Evolutionary conservation across 1,140 invertebrate species (phyloP).

Genomic region (Pantala flavescens): DNA sequence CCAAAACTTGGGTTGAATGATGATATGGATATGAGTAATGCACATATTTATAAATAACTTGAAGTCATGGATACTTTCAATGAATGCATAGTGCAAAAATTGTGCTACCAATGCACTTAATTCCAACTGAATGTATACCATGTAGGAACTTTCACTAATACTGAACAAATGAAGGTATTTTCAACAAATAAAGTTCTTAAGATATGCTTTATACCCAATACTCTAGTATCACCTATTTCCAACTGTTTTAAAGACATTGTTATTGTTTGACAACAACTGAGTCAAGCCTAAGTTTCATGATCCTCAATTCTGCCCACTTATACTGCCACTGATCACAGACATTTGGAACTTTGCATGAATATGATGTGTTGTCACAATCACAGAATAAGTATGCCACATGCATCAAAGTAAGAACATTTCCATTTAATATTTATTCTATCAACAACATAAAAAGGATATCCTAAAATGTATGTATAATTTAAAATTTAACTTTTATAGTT

Average conservation of each 20-base stretch:
- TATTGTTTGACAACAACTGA: background rate
- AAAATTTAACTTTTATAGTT: constrained; percentile 6
- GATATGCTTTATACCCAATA: background rate
- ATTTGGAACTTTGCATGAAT: background rate
- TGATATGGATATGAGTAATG: background rate
- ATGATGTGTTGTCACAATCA: constrained; percentile 6
- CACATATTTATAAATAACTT: background rate
- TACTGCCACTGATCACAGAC: constrained; percentile 3
- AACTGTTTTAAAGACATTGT: background rate
- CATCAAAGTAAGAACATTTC: constrained; percentile 6
- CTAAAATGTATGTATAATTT: background rate
- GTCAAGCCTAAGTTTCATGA: background rate
- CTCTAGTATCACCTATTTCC: background rate
- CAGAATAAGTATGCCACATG: constrained; percentile 5
- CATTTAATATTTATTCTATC: background rate
- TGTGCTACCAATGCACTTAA: constrained; percentile 1
- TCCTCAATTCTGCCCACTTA: background rate
- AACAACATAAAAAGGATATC: background rate
- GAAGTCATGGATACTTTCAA: constrained; percentile 5
- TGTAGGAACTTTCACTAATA: constrained; percentile 10
- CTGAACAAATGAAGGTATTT: constrained; percentile 3
- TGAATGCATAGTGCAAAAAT: constrained; percentile 2
- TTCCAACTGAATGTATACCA: constrained; percentile 7
- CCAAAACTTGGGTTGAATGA: background rate
- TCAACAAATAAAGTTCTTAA: background rate